Conservation (phyloP, 92 coral and sea anemone genomes). For the Pocillopora meandrina region DNA sequence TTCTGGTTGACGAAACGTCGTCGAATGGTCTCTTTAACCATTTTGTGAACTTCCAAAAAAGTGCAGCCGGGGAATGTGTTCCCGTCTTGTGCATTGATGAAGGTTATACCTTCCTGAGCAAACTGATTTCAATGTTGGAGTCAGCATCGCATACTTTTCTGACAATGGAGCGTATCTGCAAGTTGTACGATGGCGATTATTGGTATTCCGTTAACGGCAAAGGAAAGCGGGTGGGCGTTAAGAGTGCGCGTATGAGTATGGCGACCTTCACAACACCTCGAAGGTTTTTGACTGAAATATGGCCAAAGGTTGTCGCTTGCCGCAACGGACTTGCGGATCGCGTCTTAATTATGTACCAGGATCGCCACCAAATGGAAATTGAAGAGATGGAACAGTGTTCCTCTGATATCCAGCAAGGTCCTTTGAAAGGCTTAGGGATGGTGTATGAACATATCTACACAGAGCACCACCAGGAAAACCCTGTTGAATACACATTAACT, state of each 20-base stretch:
- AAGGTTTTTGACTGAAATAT: conserved; percentile 39
- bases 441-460: conserved; percentile 44
- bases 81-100: conserved; percentile 67
- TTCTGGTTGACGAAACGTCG: conserved; percentile 57
- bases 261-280: conserved; percentile 49
- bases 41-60: conserved; percentile 10
- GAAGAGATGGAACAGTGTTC: conserved; percentile 46
- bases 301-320: conserved; percentile 49
- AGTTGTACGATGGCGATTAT: conserved; percentile 43
- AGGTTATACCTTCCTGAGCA: conserved; percentile 16
- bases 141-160: conserved; percentile 38
- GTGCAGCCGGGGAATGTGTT: conserved; percentile 25
- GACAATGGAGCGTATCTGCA: conserved; percentile 49
- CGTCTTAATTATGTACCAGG: conserved; percentile 17
- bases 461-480: conserved; percentile 51
- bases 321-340: conserved; percentile 48
- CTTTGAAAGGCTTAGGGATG: conserved; percentile 37
- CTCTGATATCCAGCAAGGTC: conserved; percentile 30
- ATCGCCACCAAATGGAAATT: neutral
- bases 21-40: conserved; percentile 64
- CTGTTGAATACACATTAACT: conserved; percentile 38
- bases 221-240: conserved; percentile 54
- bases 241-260: conserved; percentile 38
- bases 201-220: conserved; percentile 57
- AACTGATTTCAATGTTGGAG: conserved; percentile 13